Evolutionary conservation across 2,888 invertebrate species (phyloP), one percentile per base, ranked within the genome.

Genomic region (Ochropleura plecta): DNA sequence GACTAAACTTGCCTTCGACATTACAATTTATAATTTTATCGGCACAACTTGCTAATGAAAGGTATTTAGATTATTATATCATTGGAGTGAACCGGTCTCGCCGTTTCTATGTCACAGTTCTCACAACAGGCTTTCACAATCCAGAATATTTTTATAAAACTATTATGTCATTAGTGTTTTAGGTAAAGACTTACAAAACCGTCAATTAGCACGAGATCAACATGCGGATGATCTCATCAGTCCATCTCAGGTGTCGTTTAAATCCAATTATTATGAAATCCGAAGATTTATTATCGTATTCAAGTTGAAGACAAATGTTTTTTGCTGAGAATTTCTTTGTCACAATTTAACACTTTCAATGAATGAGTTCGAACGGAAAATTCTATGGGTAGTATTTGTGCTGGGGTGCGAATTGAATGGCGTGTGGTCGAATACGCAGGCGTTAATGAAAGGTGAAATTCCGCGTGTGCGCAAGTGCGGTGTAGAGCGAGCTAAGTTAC

Each of bases 401-500:
- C 66, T 46, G 20, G 49, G 70, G 82, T 71, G 82, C 78, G 74
- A 83, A 83, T 84, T 77, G 71, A 77, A 44, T 72, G 60, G 83
- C 63, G 70, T 81, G 82, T 82, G 82, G 82, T 83, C 74, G 68
- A 90, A 88, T 75, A 74, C 84, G 48, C 42, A 69, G 48, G 72
- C 87, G 75, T 79, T 77, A 89, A 86, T 82, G 82, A 82, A 86
- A 82, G 81, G 74, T 77, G 74, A 69, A 73, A 83, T 83, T 80
- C 77, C 80, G 42, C 18, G 73, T 66, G 72, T 67, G 81, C 70
- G 80, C 70, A n/a, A 69, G 73, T 64, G 60, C 80, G 70, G 79
- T 81, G 84, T 77, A 81, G 81, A 81, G 72, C 81, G 82, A 80
- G 79, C 74, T 75, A 84, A 89, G 88, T 87, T 87, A 89, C 88